phyloP scores from a whole-genome alignment of 37 sponge, comb jelly and placozoan genomes.

The Crambe crambe region DNA sequence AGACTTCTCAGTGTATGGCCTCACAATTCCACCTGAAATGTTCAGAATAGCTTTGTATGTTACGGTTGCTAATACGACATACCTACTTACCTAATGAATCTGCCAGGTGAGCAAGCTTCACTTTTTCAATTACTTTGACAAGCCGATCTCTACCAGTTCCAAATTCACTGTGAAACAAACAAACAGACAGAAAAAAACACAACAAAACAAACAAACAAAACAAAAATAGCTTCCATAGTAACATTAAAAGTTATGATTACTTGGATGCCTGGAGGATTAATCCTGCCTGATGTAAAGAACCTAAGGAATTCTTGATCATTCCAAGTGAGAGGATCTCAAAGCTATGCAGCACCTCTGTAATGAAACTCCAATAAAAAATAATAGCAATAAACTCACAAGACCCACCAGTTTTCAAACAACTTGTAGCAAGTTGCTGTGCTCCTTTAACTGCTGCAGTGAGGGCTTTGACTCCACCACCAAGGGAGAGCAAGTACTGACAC shows the following conservation, averaged over 20 bases:
- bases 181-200: background rate
- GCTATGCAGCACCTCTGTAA: constrained; percentile 41
- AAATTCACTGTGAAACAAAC: constrained; percentile 61
- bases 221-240: background rate
- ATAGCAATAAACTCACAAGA: background rate
- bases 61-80: no score
- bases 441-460: constrained; percentile 34
- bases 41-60: no score
- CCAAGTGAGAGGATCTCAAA: constrained; percentile 74
- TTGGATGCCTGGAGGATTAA: constrained; percentile 45
- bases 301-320: constrained; percentile 64
- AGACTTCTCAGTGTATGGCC: no score
- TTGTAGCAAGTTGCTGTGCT: constrained; percentile 63
- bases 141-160: constrained; percentile 59
- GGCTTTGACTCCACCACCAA: constrained; percentile 68
- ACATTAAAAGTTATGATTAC: background rate
- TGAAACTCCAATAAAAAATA: background rate
- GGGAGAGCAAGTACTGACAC: constrained; percentile 58
- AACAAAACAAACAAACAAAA: background rate
- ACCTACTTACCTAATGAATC: constrained; percentile 54
- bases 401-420: constrained; percentile 53
- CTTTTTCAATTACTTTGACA: constrained; percentile 63
- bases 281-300: constrained; percentile 58
- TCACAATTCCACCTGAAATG: no score
- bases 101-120: constrained; percentile 24